Evolutionary conservation across 2,113 vertebrate species (phyloP).

Genomic region (Nettapus auritus): DNA sequence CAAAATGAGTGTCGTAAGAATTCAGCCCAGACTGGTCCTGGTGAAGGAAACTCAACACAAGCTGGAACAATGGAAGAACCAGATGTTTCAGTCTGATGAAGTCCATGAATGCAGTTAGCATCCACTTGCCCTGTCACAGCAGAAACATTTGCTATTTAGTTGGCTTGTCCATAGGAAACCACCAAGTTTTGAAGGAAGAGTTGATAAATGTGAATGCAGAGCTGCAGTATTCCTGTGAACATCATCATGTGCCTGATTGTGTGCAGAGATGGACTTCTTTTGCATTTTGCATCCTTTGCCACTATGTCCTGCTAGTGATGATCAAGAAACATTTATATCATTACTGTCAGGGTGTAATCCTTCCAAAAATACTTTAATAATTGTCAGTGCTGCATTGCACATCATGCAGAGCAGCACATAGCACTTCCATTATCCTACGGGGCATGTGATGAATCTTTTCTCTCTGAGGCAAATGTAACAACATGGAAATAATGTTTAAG

Average conservation of each 20-base stretch:
- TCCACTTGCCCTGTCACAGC: not conserved
- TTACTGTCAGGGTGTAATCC: not conserved
- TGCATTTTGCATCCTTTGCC: fast-evolving
- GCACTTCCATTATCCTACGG: not conserved
- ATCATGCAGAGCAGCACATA: not conserved
- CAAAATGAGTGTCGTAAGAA: not conserved
- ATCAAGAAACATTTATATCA: not conserved
- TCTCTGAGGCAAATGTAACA: not conserved
- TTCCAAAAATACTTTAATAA: not conserved
- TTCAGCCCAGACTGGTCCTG: not conserved
- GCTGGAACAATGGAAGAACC: not conserved
- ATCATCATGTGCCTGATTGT: not conserved
- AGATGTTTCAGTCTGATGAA: not conserved
- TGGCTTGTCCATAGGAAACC: not conserved
- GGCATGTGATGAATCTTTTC: not conserved
- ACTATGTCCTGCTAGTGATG: not conserved
- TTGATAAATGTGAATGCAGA: not conserved
- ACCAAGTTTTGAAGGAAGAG: not conserved
- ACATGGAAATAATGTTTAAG: not conserved
- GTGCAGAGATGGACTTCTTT: not conserved
- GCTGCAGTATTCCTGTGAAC: not conserved
- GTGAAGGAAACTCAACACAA: not conserved
- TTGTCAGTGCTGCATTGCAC: not conserved
- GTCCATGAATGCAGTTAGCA: not conserved
- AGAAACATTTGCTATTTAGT: not conserved